Conservation (phyloP, 2,113 vertebrate genomes). For the Passer montanus region DNA sequence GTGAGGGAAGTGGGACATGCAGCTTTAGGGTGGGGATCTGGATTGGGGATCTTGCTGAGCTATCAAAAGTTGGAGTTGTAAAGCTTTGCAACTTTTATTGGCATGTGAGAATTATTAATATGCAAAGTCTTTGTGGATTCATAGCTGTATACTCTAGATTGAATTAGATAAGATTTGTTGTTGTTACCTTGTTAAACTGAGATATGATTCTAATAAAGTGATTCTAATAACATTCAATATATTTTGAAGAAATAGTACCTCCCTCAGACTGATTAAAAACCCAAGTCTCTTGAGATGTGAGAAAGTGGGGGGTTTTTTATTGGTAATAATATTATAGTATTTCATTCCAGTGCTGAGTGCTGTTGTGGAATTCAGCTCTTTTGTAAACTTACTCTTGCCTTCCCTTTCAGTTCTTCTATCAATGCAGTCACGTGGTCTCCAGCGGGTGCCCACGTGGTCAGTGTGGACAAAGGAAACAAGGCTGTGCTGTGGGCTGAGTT, state of each 20-base stretch:
- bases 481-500: constrained; percentile 94
- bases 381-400: not conserved
- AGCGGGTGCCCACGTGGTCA: constrained; percentile 85
- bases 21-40: not conserved
- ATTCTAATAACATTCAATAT: not conserved
- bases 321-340: not conserved
- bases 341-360: not conserved
- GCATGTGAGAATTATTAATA: not conserved
- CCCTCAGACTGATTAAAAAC: not conserved
- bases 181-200: not conserved
- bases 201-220: not conserved
- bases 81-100: not conserved
- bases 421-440: constrained; percentile 94
- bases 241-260: not conserved
- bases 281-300: not conserved
- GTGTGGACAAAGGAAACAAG: constrained; percentile 93
- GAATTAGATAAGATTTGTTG: not conserved
- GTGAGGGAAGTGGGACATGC: constrained; percentile 62
- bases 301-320: not conserved
- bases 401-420: constrained; percentile 84
- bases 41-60: not conserved
- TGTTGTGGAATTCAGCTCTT: not conserved
- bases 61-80: not conserved
- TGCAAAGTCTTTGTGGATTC: not conserved
- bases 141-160: not conserved